Percentiles rank a stretch among this genome's conserved stretches.
phyloP scores from a whole-genome alignment of 2,113 vertebrate species.

The Scopus umbretta region DNA sequence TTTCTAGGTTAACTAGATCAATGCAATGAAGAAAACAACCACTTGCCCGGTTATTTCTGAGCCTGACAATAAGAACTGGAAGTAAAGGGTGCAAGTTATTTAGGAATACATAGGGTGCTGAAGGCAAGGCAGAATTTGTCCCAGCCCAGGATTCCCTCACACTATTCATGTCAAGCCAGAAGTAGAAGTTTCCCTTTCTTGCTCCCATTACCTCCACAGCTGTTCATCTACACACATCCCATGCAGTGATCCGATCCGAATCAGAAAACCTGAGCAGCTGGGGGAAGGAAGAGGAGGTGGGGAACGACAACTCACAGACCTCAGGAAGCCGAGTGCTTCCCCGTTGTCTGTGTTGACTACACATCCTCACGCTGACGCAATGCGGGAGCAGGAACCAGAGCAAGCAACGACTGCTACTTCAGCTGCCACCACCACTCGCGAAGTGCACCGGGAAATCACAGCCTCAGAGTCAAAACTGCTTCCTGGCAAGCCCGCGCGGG shows the following conservation, averaged over 20 bases:
- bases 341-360: fast-evolving
- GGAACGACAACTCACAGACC: not conserved
- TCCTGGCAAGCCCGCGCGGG: not conserved
- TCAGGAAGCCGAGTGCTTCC: not conserved
- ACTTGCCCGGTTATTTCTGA: not conserved
- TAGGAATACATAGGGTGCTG: not conserved
- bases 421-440: not conserved
- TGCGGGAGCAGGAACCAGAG: not conserved
- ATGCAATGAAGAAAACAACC: not conserved
- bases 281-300: not conserved
- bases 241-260: not conserved
- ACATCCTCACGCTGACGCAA: not conserved
- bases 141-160: not conserved
- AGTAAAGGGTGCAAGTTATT: not conserved
- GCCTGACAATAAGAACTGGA: not conserved
- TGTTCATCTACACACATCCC: not conserved
- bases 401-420: not conserved
- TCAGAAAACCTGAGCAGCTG: not conserved
- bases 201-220: not conserved
- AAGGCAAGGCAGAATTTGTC: not conserved
- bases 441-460: not conserved
- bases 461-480: not conserved
- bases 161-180: not conserved
- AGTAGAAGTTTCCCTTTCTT: not conserved
- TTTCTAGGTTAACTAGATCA: not conserved